Evolutionary conservation across 1,140 invertebrate species (phyloP), one percentile per base, ranked within the genome.

Genomic region (Drosophila parvula): DNA sequence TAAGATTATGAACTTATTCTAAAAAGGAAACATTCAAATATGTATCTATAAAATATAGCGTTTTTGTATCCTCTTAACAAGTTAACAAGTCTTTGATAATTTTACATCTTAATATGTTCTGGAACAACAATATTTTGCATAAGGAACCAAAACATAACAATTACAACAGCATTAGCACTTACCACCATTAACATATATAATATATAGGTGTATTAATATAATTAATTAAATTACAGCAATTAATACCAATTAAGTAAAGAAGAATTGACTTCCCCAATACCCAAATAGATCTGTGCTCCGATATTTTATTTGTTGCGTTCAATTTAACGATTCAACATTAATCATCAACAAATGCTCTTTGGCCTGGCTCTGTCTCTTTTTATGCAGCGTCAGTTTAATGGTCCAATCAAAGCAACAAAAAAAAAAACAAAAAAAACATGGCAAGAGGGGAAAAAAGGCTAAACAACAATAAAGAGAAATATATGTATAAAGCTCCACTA

Each of bases 341-440:
- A 70, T 70, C 65, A 70, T 70, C 41, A 32, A 63, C 41, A 32
- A 63, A 11, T 4, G 45, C 61, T 56, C 43, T 69, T 18, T 10
- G 40, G 7, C 53, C 12, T 30, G 16, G n/a, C n/a, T 22, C 64
- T 22, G 11, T 10, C 10, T 14, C n/a, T 58, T 51, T 78, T 78
- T 73, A 86, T 88, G 71, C 71, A 82, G 83, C 79, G 83, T 88
- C 76, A 86, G 76, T 88, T 86, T 86, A 88, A 76, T 77, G 74
- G 43, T 63, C 74, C 61, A 59, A 76, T 59, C 53, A 63, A 63
- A 74, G 12, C 48, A 18, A 57, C 36, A 51, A 56, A 64, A 75
- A 53, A 7, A 36, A 55, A 41, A 34, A 9, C 47, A 71, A 47
- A 60, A 53, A 64, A 30, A 60, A 27, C n/a, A 34, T 11, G 18